Conservation (phyloP, 2,888 invertebrate genomes). For the Zygogramma bicolorata region DNA sequence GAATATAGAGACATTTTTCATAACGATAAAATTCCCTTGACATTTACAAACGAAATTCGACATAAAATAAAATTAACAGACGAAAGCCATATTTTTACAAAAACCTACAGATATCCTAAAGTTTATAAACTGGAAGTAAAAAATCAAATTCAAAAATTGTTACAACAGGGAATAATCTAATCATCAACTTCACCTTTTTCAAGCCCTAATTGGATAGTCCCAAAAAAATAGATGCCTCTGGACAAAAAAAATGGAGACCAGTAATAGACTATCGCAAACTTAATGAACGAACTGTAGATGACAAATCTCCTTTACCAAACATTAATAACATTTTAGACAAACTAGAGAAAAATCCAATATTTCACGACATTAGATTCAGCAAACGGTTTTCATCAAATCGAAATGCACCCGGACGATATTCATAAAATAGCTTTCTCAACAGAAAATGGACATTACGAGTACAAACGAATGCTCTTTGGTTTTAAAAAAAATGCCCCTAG, state of each 20-base stretch:
- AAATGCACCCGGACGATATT: constrained; percentile 30
- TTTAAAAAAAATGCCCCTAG: constrained; percentile 47
- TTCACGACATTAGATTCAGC: no score
- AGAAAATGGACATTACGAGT: constrained; percentile 45
- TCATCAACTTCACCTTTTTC: neutral
- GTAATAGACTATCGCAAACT: constrained; percentile 2
- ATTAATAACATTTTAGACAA: no score
- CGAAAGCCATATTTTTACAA: no score
- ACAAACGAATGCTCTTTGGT: constrained; percentile 50
- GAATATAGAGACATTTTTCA: neutral
- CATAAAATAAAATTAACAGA: no score
- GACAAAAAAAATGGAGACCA: neutral
- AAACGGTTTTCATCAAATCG: constrained; percentile 48
- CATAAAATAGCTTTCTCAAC: constrained; percentile 19
- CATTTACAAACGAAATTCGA: no score
- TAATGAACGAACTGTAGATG: constrained; percentile 1
- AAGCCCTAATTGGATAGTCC: neutral
- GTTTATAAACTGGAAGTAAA: no score
- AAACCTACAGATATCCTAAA: no score
- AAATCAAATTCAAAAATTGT: neutral
- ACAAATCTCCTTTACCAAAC: neutral
- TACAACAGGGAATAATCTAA: neutral
- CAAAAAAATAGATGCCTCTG: neutral
- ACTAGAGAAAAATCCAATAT: no score
- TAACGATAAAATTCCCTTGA: no score